A percentile compares a stretch with the other conserved stretches of the same genome.
Conservation (phyloP, 2,888 invertebrate species). For the Papilio protenor region DNA sequence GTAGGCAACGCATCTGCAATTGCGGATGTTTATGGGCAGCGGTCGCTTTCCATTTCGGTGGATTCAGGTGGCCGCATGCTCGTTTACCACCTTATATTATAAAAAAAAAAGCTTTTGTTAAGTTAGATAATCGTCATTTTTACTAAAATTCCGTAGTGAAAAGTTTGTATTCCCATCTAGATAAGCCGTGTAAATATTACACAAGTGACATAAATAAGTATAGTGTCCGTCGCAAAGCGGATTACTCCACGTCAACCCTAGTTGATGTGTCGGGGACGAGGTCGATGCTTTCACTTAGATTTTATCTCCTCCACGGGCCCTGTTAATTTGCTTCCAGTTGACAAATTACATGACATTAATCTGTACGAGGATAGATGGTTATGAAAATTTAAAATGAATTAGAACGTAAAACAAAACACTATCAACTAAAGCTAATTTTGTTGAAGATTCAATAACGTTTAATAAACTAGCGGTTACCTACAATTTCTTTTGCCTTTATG, state of each 20-base stretch:
- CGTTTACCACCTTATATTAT: too few species aligned
- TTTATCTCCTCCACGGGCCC: constrained; percentile 21
- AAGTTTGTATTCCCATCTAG: neutral
- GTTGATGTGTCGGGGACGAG: constrained; percentile 30
- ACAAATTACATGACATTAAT: constrained; percentile 20
- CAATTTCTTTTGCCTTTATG: too few species aligned
- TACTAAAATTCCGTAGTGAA: neutral
- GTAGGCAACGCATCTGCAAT: too few species aligned
- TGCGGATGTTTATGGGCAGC: too few species aligned
- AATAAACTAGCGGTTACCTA: too few species aligned
- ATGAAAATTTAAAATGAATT: neutral
- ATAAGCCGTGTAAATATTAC: constrained; percentile 21
- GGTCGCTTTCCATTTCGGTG: too few species aligned
- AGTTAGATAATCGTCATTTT: neutral
- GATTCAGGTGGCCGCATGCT: too few species aligned
- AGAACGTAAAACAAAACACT: neutral
- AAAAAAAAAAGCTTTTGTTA: too few species aligned
- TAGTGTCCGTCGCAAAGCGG: constrained; percentile 16
- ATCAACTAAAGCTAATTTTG: neutral
- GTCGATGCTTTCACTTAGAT: constrained; percentile 30
- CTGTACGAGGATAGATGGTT: neutral
- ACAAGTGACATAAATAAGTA: constrained; percentile 21
- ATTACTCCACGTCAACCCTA: constrained; percentile 26
- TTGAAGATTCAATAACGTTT: too few species aligned
- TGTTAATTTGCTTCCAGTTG: constrained; percentile 27